Conservation (phyloP, 2,113 vertebrate species). For the Eptesicus fuscus region DNA sequence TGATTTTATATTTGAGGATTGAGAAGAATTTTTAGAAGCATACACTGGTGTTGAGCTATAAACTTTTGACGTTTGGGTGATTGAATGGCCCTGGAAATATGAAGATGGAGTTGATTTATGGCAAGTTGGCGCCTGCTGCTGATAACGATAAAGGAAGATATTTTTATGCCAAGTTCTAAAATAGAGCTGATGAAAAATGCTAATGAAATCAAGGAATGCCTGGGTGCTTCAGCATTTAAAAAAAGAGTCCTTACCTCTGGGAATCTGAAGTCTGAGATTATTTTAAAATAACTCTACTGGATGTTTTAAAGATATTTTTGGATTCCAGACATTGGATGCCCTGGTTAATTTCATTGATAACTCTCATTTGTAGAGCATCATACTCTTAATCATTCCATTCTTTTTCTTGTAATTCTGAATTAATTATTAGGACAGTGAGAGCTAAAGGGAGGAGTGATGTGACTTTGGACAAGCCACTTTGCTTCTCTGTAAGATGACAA, state of each 20-base stretch:
- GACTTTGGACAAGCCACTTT: not conserved
- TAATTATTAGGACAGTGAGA: not conserved
- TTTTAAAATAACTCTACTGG: constrained; percentile 55
- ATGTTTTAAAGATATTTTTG: constrained; percentile 58
- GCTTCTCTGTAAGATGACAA: not conserved
- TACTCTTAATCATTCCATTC: not conserved
- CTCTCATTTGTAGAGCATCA: not conserved
- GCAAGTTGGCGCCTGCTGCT: not conserved
- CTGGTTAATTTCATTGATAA: constrained; percentile 50
- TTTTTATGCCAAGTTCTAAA: constrained; percentile 64
- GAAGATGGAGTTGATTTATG: constrained; percentile 55
- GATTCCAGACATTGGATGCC: constrained; percentile 36
- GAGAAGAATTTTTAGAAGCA: constrained; percentile 28
- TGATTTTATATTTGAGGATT: constrained; percentile 28
- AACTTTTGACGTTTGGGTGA: constrained; percentile 13
- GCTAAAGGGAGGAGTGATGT: not conserved
- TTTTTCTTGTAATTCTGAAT: not conserved
- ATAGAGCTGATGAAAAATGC: constrained; percentile 69
- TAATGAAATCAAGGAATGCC: constrained; percentile 72
- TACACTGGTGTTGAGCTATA: constrained; percentile 18
- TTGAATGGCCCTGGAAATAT: constrained; percentile 16
- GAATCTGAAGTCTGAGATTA: constrained; percentile 50
- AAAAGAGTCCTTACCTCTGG: constrained; percentile 45
- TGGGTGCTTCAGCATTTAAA: constrained; percentile 44
- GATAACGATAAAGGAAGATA: constrained; percentile 23